Base-by-base conservation (phyloP, 2,888 invertebrate species). In the Caenorhabditis sinica region DNA sequence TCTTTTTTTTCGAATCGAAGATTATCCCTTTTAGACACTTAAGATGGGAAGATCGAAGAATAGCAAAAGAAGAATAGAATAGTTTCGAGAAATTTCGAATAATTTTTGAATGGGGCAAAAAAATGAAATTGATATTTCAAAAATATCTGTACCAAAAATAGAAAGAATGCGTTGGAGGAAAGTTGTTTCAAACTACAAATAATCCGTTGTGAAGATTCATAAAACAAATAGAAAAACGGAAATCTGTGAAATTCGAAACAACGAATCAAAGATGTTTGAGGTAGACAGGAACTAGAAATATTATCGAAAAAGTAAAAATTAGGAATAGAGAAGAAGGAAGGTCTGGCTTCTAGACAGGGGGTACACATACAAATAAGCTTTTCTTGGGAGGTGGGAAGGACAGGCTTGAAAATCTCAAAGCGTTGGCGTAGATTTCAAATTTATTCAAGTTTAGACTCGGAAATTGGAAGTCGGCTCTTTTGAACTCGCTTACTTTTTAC, bases 11-110 rank as follows among this genome's bases (percentile, higher is more conserved):
- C 53, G 23, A 69, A 53, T 69, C 56, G 69, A 69, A 69, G 51
- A 53, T 69, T 69, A 69, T 69, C 69, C 51, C 69, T 69, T 69
- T 69, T 56, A 69, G 69, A 69, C 69, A 56, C 56, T 69, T 69
- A 69, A 68, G 68, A 68, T 68, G 68, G 68, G 68, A 68, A 68
- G 68, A 68, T 71, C 71, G 71, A 71, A 71, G 58, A 71, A 58
- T 58, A 71, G 25, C 13, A 13, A 6, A 56, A 56, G 25, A 53
- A 56, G n/a, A 43, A 53, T 69, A 36, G 23, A 69, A 15, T 66
- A 40, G 36, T 51, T 30, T 49, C 36, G 49, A 43, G 28, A 51
- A n/a, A 4, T 17, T 58, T 58, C 43, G 9, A 51, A 30, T 49
- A n/a, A 51, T n/a, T 17, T 9, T 49, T 15, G 51, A 51, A 25